Evolutionary conservation across 2,113 vertebrate species (phyloP).

Genomic region (Pachyramphus minor): DNA sequence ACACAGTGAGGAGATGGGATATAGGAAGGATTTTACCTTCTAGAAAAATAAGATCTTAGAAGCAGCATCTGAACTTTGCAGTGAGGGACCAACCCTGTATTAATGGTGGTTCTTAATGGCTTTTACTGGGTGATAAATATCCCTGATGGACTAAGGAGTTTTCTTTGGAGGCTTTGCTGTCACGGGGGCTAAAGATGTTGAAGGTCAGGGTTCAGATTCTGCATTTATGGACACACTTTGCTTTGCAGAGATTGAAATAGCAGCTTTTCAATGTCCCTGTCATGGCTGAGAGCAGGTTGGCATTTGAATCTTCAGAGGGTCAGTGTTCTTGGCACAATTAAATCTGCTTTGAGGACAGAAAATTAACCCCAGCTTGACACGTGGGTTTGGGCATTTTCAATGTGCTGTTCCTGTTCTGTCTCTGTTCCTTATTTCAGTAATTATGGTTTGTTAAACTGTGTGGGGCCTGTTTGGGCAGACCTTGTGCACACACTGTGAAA

Average conservation of each 20-base stretch:
- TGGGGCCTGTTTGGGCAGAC: constrained; percentile 56
- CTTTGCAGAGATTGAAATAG: background rate
- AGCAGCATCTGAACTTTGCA: background rate
- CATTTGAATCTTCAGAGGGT: constrained; percentile 28
- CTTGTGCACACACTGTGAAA: constrained; percentile 85
- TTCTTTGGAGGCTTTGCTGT: background rate
- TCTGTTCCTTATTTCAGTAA: constrained; percentile 59
- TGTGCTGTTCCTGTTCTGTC: background rate
- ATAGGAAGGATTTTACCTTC: background rate
- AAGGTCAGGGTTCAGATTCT: background rate
- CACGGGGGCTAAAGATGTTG: background rate
- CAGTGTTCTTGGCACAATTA: constrained; percentile 44
- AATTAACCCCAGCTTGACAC: constrained; percentile 23
- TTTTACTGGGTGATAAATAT: background rate
- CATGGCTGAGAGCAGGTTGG: background rate
- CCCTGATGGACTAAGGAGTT: background rate
- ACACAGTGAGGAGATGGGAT: background rate
- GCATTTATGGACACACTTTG: background rate
- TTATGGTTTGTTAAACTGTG: constrained; percentile 70
- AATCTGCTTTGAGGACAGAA: constrained; percentile 10
- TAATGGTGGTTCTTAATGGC: background rate
- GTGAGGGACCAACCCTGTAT: background rate
- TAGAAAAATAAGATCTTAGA: background rate
- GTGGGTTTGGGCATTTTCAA: background rate
- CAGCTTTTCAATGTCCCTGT: background rate